Base-by-base conservation (phyloP, 2,113 vertebrate species). In the Rhinolophus ferrumequinum region DNA sequence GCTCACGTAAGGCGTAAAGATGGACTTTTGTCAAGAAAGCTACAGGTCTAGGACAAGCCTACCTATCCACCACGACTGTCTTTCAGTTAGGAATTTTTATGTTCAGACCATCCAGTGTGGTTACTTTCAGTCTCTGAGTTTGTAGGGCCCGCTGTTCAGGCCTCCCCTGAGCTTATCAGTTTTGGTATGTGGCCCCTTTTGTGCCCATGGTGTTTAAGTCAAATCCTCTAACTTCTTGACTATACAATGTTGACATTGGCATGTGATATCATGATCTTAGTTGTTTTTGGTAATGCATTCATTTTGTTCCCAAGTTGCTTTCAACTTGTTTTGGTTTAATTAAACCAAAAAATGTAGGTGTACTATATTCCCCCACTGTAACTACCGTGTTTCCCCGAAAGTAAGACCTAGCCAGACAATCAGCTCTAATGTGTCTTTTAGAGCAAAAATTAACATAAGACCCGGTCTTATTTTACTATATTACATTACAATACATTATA, bases 191-290 rank as follows among this genome's bases (percentile, higher is more conserved):
- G 56, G 24, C 15, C 8, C 28, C 10, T 44, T 47, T 47, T 64
- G 14, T 10, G 28, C 47, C 18, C 58, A 22, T 19, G 22, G 5
- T 88, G 56, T 88, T 84, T 92, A 24, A 77, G 69, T 87, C 94
- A 97, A 95, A 58, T 95, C 28, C 26, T 88, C 12, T 79, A 81
- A 90, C 54, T 77, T 93, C 70, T 96, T 95, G 72, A 47, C 54
- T 77, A 26, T 77, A 60, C 92, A 62, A 69, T 69, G 19, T 88
- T 89, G 72, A 8, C 35, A 30, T 47, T 81, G 30, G 22, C 15
- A 14, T 85, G 22, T 54, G 83, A 24, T 82, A 38, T 60, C 10
- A 81, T 52, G 64, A 92, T 73, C 35, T 92, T 26, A 66, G 44
- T 95, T 90, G 62, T 69, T 86, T 87, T 95, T 70, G 81, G 0